Evolutionary conservation across 1,140 invertebrate species (phyloP), one percentile per base, ranked within the genome.

Genomic region (Panagrolaimus sp.): DNA sequence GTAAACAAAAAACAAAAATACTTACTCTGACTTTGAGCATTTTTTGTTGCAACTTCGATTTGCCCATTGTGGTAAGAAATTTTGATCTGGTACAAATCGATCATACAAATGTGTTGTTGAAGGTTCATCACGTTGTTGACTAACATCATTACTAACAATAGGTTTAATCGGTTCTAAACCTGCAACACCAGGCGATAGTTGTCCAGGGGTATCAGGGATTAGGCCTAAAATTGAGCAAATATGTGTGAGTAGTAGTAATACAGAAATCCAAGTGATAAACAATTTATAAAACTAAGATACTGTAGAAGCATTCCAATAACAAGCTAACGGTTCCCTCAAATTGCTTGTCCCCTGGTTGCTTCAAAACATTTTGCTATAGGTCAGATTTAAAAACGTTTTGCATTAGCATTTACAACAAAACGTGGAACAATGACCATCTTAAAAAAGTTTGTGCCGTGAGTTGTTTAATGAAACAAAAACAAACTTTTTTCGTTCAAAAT

Each of bases 1-100:
- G 47, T 48, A 27, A 67, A 70, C 20, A 73, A 31, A 27, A 38
- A 51, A n/a, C n/a, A n/a, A 9, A 47, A 48, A 9, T 13, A 31
- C 38, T 38, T 65, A 42, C 66, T 57, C 51, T 4, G 51, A 25
- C 20, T 57, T 57, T 57, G 20, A 20, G 20, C 51, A 57, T 57
- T 57, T 20, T 20, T 16, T 20, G n/a, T 57, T 16, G 5, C 51
- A 57, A 27, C 20, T 9, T 23, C 51, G 14, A 13, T 13, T n/a
- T 27, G 20, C 27, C 51, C 51, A 57, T n/a, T 20, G 9, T 20
- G 51, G 51, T 4, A 38, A 7, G 31, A 38, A 38, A 38, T 38
- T 38, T 38, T 38, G 31, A 3, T 20, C 9, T 20, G 51, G n/a
- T 5, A 25, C 51, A 20, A 20, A 25, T 57, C 51, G 51, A 27